phyloP scores from a whole-genome alignment of 2,888 invertebrate species.

The Exocentrus adspersus region DNA sequence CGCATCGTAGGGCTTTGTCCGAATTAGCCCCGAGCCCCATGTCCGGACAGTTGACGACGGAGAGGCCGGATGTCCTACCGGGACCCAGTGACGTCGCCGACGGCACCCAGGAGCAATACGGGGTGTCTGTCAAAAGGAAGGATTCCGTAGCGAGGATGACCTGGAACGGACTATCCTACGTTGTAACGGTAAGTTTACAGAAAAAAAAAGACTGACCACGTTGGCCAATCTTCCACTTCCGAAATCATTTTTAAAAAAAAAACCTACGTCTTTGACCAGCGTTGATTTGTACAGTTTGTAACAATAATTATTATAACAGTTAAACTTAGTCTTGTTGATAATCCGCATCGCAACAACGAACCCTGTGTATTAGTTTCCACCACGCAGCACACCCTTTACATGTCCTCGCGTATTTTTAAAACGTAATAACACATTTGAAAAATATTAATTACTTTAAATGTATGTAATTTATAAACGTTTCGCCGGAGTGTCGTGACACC shows the following conservation, averaged over 20 bases:
- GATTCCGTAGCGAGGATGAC: constrained; percentile 87
- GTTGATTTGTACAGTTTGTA: no score
- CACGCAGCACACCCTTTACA: constrained; percentile 5
- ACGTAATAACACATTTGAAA: constrained; percentile 5
- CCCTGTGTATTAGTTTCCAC: not conserved
- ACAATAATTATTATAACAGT: no score
- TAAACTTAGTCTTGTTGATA: not conserved
- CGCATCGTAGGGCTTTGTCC: constrained; percentile 35
- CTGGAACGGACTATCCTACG: constrained; percentile 80
- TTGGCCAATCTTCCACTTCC: no score
- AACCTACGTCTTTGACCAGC: no score
- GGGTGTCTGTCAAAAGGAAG: constrained; percentile 69
- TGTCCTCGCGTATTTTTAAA: constrained; percentile 4
- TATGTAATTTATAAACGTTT: constrained; percentile 2
- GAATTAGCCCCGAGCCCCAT: constrained; percentile 34
- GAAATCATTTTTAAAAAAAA: no score
- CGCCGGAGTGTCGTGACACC: not conserved
- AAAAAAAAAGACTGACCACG: not conserved
- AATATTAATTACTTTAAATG: constrained; percentile 11
- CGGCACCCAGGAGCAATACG: constrained; percentile 49
- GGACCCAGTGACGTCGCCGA: constrained; percentile 61
- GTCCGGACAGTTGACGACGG: constrained; percentile 55
- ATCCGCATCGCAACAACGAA: not conserved
- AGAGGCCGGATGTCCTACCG: constrained; percentile 64
- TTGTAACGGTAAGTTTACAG: constrained; percentile 74